Percentiles rank a stretch among this genome's conserved stretches.
Conservation (phyloP, 2,113 vertebrate species). For the Apistogramma diplotaenia region DNA sequence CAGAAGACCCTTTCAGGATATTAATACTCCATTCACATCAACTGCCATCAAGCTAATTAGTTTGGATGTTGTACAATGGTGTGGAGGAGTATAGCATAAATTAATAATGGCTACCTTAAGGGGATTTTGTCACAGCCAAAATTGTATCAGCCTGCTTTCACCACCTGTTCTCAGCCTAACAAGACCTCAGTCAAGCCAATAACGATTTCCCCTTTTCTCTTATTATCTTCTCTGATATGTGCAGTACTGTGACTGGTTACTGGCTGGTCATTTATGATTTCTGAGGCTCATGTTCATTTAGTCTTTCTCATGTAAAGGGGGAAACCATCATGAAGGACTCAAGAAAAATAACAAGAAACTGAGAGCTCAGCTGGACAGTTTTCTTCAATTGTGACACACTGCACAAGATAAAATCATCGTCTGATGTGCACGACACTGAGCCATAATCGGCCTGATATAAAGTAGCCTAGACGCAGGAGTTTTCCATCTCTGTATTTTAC, state of each 20-base stretch:
- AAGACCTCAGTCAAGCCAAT: slow-evolving; percentile 45
- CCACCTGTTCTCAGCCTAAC: slow-evolving; percentile 48
- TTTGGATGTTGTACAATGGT: slow-evolving; percentile 75
- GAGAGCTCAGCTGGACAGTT: background rate
- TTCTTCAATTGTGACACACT: background rate
- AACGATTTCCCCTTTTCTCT: slow-evolving; percentile 15
- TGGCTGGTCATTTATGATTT: background rate
- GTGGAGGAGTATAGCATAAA: slow-evolving; percentile 70
- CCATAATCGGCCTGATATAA: no score
- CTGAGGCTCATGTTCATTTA: background rate
- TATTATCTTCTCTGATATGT: background rate
- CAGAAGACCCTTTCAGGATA: slow-evolving; percentile 72
- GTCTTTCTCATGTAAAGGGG: background rate
- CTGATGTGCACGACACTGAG: background rate
- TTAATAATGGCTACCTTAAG: slow-evolving; percentile 75
- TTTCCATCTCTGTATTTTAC: no score
- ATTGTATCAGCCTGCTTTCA: slow-evolving; percentile 60
- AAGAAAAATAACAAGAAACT: background rate
- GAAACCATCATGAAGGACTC: background rate
- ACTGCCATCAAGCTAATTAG: slow-evolving; percentile 79
- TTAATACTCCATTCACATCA: slow-evolving; percentile 69
- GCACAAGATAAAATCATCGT: background rate
- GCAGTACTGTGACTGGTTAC: background rate
- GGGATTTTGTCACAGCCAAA: slow-evolving; percentile 73
- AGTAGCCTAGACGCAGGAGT: no score